A percentile compares a stretch with the other conserved stretches of the same genome.
These are phyloP conservation scores for Rhagologus leucostigma DNA, from an alignment of 2,113 vertebrate genomes.

Conservation along the genomic window DNA sequence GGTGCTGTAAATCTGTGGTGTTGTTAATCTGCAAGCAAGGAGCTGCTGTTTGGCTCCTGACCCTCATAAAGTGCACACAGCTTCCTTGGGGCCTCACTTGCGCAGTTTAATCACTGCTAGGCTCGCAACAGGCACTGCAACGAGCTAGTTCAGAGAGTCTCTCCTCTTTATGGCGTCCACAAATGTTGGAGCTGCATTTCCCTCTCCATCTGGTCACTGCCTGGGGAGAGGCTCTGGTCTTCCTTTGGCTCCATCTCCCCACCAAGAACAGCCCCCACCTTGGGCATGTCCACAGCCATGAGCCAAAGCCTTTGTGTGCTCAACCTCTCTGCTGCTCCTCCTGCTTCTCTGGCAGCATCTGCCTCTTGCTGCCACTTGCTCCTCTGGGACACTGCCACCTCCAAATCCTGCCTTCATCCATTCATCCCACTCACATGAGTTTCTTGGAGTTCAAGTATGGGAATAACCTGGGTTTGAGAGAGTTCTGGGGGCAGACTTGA, in stretches of 20 bases:
- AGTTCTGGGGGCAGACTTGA: neutral
- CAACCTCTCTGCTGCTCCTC: neutral
- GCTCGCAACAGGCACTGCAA: neutral
- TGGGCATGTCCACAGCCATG: neutral
- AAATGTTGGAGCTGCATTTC: neutral
- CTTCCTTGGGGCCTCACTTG: neutral
- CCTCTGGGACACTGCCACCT: neutral
- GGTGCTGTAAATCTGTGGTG: neutral
- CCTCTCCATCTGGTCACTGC: too few species aligned
- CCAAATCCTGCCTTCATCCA: neutral
- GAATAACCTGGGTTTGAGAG: neutral
- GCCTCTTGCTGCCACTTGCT: neutral
- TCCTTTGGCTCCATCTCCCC: neutral
- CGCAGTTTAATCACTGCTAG: neutral
- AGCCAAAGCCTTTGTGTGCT: neutral
- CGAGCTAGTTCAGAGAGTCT: neutral
- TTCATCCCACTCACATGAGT: neutral
- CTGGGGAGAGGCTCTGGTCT: neutral
- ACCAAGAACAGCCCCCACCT: rapidly evolving
- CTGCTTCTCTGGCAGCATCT: neutral
- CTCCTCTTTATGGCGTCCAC: neutral
- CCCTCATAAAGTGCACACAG: neutral
- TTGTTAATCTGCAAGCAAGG: neutral
- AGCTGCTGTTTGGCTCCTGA: neutral
- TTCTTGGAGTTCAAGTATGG: neutral